Base-by-base conservation (phyloP, 2,888 invertebrate species). In the Melolontha melolontha region DNA sequence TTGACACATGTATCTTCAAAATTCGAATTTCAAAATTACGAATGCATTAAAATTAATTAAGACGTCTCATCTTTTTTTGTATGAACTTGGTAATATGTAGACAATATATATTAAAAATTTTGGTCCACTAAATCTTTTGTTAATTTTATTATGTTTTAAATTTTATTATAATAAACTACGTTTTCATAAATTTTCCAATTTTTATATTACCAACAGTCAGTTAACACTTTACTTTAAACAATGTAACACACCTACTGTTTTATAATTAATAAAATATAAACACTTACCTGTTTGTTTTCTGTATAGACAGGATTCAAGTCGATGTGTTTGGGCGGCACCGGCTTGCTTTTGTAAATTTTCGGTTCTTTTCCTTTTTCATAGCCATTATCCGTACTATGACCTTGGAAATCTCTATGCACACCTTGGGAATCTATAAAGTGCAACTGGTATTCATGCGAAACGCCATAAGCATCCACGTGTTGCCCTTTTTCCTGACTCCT, bases 351-450 rank as follows among this genome's bases (percentile, higher is more conserved):
- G 55, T 47, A 63, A 54, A n/a, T 70, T 62, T 49, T 75, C 34
- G 73, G 70, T 5, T 76, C 67, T 12, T 68, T 65, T 42, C 74
- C 71, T 66, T 73, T 64, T 64, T 66, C 64, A 39, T 72, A 68
- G 8, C 72, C 71, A 12, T 73, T 72, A 6, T 81, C 79, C 5
- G 79, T 74, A 10, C 75, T 81, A 69, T 82, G 80, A 2, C 82
- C 83, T 69, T 82, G 82, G 50, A 75, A 80, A 72, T 83, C 82
- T 59, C 83, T 78, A 63, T 78, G 73, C 59, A 82, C 80, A 14
- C 82, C 83, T 70, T 83, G 83, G 8, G 82, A 79, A 74, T 83
- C 83, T 39, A 83, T 79, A 70, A 83, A 83, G 70, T 81, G 81
- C 70, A 82, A 68, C 70, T 82, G 82, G 69, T 81, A 82, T 6